Conservation (phyloP, 2,888 invertebrate species). For the Melieria omissa region DNA sequence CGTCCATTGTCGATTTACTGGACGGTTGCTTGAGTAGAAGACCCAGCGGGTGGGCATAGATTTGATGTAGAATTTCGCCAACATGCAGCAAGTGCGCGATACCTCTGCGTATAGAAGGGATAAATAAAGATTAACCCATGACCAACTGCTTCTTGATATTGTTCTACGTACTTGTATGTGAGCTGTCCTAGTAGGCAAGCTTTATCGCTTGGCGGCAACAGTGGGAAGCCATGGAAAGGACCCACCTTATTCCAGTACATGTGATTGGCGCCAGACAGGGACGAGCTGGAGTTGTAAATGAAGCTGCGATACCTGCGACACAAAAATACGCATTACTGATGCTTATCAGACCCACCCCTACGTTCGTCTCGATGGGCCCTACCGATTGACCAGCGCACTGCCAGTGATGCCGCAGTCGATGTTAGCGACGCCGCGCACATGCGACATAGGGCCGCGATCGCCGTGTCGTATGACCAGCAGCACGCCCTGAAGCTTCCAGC, state of each 20-base stretch:
- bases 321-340: no score
- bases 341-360: neutral
- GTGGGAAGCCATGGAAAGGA: slow-evolving; percentile 86
- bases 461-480: slow-evolving; percentile 87
- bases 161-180: slow-evolving; percentile 70
- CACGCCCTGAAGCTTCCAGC: slow-evolving; percentile 68
- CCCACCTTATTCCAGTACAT: slow-evolving; percentile 81
- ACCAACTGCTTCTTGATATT: neutral
- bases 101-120: slow-evolving; percentile 68
- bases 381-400: slow-evolving; percentile 66
- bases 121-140: neutral
- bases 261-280: slow-evolving; percentile 68
- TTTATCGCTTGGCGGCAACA: slow-evolving; percentile 74
- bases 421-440: slow-evolving; percentile 80
- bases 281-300: slow-evolving; percentile 60
- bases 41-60: slow-evolving; percentile 69
- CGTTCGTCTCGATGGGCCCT: slow-evolving; percentile 12
- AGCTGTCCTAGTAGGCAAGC: slow-evolving; percentile 88
- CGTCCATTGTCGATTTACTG: slow-evolving; percentile 49
- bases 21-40: slow-evolving; percentile 55
- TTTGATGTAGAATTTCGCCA: slow-evolving; percentile 75
- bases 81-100: slow-evolving; percentile 84
- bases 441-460: slow-evolving; percentile 87
- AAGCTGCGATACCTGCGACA: slow-evolving; percentile 62
- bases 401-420: slow-evolving; percentile 77